A percentile compares a stretch with the other conserved stretches of the same genome.
Evolutionary conservation across 2,888 invertebrate species (phyloP).

Genomic region (Leptopterna dolabrata): DNA sequence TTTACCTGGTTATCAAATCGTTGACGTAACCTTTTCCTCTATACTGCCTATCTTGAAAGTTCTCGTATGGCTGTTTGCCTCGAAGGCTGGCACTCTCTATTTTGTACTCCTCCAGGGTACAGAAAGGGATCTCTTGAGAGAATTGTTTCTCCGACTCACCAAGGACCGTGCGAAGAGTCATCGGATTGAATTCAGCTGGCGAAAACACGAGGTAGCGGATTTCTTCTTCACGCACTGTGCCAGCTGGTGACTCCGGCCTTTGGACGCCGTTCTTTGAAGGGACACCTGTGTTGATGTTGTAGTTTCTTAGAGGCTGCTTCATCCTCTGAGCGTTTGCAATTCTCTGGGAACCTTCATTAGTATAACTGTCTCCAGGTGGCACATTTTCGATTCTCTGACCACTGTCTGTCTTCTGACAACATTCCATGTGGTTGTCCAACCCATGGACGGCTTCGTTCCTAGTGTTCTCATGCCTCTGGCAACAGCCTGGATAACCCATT

Average conservation of each 20-base stretch:
- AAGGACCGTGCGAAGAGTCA: not conserved
- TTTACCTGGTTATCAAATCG: conserved; percentile 19
- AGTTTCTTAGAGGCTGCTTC: not conserved
- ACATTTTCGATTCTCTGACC: not conserved
- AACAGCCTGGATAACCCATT: not conserved
- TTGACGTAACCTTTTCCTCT: not conserved
- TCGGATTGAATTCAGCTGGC: conserved; percentile 5
- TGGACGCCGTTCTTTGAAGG: not conserved
- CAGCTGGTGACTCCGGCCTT: not conserved
- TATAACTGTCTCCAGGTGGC: not conserved
- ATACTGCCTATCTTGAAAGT: not conserved
- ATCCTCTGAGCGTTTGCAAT: not conserved
- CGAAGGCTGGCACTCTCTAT: conserved; percentile 13
- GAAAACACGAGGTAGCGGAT: conserved; percentile 19
- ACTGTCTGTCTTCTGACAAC: not conserved
- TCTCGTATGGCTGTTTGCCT: not conserved
- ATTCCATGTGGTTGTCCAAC: not conserved
- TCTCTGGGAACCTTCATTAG: not conserved
- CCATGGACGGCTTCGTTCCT: not conserved
- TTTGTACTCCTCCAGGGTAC: conserved; percentile 31
- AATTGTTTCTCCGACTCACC: not conserved
- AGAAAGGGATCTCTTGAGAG: not conserved
- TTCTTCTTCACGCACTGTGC: not conserved
- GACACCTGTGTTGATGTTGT: not conserved
- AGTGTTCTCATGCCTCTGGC: not conserved